These are phyloP conservation scores for Takifugu ocellatus DNA, from an alignment of 2,797 vertebrate genomes.

Conservation along the genomic window DNA sequence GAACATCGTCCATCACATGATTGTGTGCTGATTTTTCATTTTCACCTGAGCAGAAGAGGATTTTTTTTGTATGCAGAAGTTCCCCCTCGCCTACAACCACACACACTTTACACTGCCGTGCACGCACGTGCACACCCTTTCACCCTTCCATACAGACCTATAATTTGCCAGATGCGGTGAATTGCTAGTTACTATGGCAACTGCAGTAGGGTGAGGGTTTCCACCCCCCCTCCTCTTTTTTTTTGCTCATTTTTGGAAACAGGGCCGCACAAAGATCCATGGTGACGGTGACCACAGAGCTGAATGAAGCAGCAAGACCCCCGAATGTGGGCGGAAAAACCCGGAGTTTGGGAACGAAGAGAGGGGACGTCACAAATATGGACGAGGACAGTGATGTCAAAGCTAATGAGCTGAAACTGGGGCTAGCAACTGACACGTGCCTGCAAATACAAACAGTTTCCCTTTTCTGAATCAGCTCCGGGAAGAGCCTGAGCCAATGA, in stretches of 20 bases:
- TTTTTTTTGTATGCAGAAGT: conserved; percentile 61
- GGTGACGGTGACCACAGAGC: conserved; percentile 22
- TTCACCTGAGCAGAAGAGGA: conserved; percentile 44
- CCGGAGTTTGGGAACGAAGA: too few relatives aligned
- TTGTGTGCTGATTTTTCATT: conserved; percentile 35
- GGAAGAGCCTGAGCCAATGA: conserved; percentile 55
- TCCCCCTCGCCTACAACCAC: conserved; percentile 34
- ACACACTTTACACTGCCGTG: conserved; percentile 21
- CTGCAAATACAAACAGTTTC: background rate
- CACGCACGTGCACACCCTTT: conserved; percentile 36
- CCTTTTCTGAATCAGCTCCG: conserved; percentile 3
- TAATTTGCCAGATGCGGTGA: conserved; percentile 76
- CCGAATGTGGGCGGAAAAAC: too few relatives aligned
- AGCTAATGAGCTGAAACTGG: conserved; percentile 2
- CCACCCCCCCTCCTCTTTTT: conserved; percentile 26
- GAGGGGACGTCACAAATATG: too few relatives aligned
- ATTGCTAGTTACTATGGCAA: conserved; percentile 75
- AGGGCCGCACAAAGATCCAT: conserved; percentile 27
- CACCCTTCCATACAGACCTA: conserved; percentile 69
- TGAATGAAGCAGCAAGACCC: conserved; percentile 21
- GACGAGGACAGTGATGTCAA: too few relatives aligned
- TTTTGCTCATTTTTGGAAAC: conserved; percentile 64
- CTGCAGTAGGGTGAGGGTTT: conserved; percentile 56
- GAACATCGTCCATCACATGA: conserved; percentile 20
- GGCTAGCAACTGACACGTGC: background rate